These are phyloP conservation scores for Hydraecia micacea DNA, from an alignment of 2,888 invertebrate genomes.

Conservation along the genomic window DNA sequence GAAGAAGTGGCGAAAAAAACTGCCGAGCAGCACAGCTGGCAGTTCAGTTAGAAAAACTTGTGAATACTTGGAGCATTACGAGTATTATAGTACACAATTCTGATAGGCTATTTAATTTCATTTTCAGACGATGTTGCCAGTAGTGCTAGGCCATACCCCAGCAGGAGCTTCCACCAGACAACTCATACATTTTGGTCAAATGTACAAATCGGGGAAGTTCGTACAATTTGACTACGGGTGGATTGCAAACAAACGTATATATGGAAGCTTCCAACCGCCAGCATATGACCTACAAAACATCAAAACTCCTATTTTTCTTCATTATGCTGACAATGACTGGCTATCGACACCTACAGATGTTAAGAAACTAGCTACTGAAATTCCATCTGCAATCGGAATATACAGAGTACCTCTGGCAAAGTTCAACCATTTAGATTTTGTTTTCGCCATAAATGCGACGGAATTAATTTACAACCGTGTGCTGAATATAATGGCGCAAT, in stretches of 20 bases:
- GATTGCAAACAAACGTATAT: conserved; percentile 81
- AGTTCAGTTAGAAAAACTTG: neutral
- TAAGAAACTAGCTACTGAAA: conserved; percentile 78
- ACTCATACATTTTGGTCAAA: conserved; percentile 88
- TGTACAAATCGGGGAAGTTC: conserved; percentile 85
- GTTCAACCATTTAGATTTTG: conserved; percentile 91
- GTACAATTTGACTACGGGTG: conserved; percentile 88
- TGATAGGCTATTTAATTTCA: neutral
- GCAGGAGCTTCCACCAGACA: conserved; percentile 88
- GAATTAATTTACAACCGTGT: conserved; percentile 90
- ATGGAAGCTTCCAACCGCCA: conserved; percentile 88
- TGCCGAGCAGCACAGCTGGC: neutral
- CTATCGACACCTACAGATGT: conserved; percentile 87
- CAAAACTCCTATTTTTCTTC: conserved; percentile 85
- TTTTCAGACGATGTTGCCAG: conserved; percentile 87
- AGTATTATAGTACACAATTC: neutral
- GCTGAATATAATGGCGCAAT: conserved; percentile 84
- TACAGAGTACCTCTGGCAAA: conserved; percentile 84
- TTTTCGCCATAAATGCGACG: conserved; percentile 90
- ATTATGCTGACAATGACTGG: conserved; percentile 89
- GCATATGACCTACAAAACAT: conserved; percentile 86
- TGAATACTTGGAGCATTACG: neutral
- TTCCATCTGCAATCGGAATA: conserved; percentile 85
- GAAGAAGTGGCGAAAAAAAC: neutral
- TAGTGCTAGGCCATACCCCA: conserved; percentile 87